Evolutionary conservation across 2,888 invertebrate species (phyloP).

Genomic region (Drosophila yooni): DNA sequence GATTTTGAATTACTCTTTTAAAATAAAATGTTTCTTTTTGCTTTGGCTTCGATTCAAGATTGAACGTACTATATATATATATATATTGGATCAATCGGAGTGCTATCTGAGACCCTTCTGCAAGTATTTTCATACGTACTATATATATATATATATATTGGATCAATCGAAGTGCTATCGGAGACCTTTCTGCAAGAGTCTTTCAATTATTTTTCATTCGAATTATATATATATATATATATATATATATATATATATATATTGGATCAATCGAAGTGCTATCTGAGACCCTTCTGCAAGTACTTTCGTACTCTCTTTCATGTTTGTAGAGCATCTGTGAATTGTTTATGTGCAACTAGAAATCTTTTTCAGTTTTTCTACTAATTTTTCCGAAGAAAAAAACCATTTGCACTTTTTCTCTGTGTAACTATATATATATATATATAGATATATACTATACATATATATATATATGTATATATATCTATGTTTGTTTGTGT

Average conservation of each 20-base stretch:
- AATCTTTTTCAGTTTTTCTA: constrained; percentile 4
- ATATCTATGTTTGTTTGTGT: constrained; percentile 16
- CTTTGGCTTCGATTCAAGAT: neutral
- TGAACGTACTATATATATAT: neutral
- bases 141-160: too few relatives aligned
- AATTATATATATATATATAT: too few relatives aligned
- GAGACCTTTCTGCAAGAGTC: too few relatives aligned
- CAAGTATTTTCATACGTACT: neutral
- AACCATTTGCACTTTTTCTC: constrained; percentile 27
- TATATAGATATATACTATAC: neutral
- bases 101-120: too few relatives aligned
- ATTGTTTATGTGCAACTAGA: neutral
- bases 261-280: too few relatives aligned
- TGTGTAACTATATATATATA: neutral
- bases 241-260: too few relatives aligned
- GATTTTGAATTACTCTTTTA: fast-evolving
- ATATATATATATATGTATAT: neutral
- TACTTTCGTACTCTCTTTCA: neutral
- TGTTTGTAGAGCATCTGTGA: constrained; percentile 20
- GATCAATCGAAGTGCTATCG: too few relatives aligned
- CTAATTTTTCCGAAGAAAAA: constrained; percentile 42
- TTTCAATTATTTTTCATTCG: too few relatives aligned
- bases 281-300: too few relatives aligned
- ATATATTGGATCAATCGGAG: neutral
- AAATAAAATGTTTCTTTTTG: neutral